phyloP scores from a whole-genome alignment of 2,888 invertebrate genomes.

The Peribatodes rhomboidaria region DNA sequence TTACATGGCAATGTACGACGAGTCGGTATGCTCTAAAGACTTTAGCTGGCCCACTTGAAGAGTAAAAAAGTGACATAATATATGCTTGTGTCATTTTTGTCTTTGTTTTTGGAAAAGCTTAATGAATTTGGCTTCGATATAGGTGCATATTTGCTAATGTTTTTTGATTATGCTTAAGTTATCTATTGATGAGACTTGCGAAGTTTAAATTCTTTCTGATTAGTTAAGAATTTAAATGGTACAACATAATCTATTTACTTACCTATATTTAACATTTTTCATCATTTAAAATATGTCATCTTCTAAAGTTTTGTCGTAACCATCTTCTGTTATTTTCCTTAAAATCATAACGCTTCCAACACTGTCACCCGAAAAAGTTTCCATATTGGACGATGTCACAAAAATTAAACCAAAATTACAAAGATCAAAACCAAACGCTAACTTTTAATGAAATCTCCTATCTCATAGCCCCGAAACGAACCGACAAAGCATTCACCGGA shows the following conservation, averaged over 20 bases:
- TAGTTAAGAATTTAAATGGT: too few relatives aligned
- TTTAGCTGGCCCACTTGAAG: background rate
- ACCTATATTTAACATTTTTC: too few relatives aligned
- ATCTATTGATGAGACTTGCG: too few relatives aligned
- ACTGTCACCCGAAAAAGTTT: background rate
- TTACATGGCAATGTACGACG: constrained; percentile 10
- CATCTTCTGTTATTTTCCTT: too few relatives aligned
- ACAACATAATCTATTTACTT: too few relatives aligned
- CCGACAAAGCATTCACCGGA: constrained; percentile 64
- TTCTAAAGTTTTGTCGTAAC: too few relatives aligned
- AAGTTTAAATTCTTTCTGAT: too few relatives aligned
- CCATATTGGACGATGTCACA: background rate
- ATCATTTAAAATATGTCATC: too few relatives aligned
- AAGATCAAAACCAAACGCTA: constrained; percentile 46
- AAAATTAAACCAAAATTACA: background rate
- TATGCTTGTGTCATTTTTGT: background rate
- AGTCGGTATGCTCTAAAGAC: background rate
- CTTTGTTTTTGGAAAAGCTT: too few relatives aligned
- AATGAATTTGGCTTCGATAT: too few relatives aligned
- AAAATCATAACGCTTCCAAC: background rate
- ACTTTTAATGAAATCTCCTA: constrained; percentile 68
- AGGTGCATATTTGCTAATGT: too few relatives aligned
- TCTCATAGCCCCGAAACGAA: constrained; percentile 59
- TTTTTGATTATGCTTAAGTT: too few relatives aligned
- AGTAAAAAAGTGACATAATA: background rate